These are phyloP conservation scores for Syngnathus acus DNA, from an alignment of 2,797 vertebrate genomes.

Conservation along the genomic window DNA sequence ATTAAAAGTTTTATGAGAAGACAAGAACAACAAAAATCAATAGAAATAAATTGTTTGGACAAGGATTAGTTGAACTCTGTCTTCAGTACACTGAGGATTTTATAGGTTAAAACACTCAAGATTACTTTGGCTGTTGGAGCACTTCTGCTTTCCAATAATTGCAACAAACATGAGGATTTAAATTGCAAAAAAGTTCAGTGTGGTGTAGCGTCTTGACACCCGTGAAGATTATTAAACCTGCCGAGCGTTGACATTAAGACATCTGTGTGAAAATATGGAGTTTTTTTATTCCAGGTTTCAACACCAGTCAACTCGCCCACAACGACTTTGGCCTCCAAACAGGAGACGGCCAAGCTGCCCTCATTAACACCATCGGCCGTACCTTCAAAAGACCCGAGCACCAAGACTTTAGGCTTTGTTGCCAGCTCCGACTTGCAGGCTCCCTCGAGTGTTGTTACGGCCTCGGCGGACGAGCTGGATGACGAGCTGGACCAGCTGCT, in stretches of 20 bases:
- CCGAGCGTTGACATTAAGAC: background rate
- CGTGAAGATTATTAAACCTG: background rate
- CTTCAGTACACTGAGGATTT: background rate
- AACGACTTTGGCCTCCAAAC: constrained; percentile 54
- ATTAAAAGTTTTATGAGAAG: background rate
- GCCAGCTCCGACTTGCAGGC: constrained; percentile 2
- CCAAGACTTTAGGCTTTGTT: background rate
- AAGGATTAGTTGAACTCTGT: constrained; percentile 4
- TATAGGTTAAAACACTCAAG: background rate
- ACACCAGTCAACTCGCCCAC: constrained; percentile 77
- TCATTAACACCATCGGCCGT: constrained; percentile 43
- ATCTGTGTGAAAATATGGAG: background rate
- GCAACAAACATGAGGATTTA: background rate
- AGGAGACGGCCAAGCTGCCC: constrained; percentile 39
- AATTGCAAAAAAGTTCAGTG: background rate
- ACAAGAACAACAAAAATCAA: background rate
- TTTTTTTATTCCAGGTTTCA: constrained; percentile 55
- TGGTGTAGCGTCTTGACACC: background rate
- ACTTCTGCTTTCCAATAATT: background rate
- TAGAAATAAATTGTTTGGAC: constrained; percentile 3
- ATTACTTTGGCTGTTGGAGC: background rate
- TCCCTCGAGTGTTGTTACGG: constrained; percentile 9
- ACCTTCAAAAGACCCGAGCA: constrained; percentile 8
- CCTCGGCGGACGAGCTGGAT: constrained; percentile 60
- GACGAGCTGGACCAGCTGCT: constrained; percentile 85